These are phyloP conservation scores for Patiria pectinifera DNA, from an alignment of 53 echinoderm and acorn worm species.

Conservation along the genomic window DNA sequence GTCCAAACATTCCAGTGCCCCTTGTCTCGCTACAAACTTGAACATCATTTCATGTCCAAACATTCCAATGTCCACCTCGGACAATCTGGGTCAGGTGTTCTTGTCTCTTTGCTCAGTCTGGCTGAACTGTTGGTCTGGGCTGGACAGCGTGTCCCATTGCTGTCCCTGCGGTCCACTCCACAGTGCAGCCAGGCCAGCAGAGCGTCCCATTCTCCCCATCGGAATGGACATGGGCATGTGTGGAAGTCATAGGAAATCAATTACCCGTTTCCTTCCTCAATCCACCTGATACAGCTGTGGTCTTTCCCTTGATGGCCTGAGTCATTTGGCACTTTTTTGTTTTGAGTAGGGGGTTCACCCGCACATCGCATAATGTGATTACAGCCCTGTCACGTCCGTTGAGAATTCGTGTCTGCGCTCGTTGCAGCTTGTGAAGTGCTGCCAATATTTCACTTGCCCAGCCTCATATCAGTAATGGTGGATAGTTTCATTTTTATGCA, in stretches of 20 bases:
- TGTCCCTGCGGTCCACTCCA: conserved; percentile 1
- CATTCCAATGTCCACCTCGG: not conserved
- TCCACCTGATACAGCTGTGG: conserved; percentile 69
- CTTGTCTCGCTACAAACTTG: not conserved
- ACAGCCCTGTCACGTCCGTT: not conserved
- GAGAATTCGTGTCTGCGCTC: not conserved
- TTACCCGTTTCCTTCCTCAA: conserved; percentile 86
- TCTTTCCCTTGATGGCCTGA: conserved; percentile 64
- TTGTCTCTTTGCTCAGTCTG: not conserved
- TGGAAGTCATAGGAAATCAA: conserved; percentile 91
- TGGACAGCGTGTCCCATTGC: not conserved
- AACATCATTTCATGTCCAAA: not conserved
- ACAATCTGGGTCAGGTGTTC: not conserved
- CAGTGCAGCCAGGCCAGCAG: not conserved
- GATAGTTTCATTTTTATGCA: too few relatives aligned
- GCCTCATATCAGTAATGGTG: too few relatives aligned
- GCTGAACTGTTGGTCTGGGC: not conserved
- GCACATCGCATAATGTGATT: conserved; percentile 34
- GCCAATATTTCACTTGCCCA: not conserved
- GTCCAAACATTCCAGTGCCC: too few relatives aligned
- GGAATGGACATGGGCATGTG: conserved; percentile 52
- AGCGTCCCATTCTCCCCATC: not conserved
- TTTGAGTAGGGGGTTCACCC: not conserved
- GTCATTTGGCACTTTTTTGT: conserved; percentile 41
- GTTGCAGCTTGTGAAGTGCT: not conserved